These are phyloP conservation scores for Myotis davidii DNA, from an alignment of 2,113 vertebrate genomes.

Conservation along the genomic window DNA sequence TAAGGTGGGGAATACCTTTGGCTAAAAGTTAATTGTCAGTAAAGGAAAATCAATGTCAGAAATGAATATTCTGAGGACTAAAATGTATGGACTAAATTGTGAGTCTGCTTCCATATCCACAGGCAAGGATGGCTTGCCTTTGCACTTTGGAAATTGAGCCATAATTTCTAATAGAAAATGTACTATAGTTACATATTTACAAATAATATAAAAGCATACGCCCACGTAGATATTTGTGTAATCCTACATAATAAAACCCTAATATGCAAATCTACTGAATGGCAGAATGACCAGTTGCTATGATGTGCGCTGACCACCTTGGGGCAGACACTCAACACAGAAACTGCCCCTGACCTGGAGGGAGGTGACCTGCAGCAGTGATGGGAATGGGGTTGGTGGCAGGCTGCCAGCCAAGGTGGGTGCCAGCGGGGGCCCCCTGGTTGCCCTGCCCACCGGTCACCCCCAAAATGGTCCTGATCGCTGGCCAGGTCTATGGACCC, in stretches of 20 bases:
- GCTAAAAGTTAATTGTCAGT: background rate
- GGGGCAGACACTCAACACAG: too few relatives aligned
- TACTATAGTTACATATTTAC: background rate
- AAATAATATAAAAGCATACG: background rate
- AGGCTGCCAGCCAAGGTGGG: too few relatives aligned
- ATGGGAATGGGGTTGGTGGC: too few relatives aligned
- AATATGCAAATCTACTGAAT: too few relatives aligned
- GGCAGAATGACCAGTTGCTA: too few relatives aligned
- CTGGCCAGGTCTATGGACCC: too few relatives aligned
- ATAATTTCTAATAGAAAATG: background rate
- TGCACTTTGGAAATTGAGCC: background rate
- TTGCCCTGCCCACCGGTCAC: too few relatives aligned
- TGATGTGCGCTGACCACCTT: too few relatives aligned
- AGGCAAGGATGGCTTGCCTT: background rate
- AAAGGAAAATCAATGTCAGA: background rate
- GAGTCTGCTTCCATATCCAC: background rate
- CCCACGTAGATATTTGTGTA: background rate
- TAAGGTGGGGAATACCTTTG: background rate
- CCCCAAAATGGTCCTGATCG: too few relatives aligned
- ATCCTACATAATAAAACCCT: background rate
- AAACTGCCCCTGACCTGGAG: too few relatives aligned
- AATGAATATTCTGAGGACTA: background rate
- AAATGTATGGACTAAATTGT: background rate
- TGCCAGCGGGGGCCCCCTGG: too few relatives aligned
- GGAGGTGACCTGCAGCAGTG: too few relatives aligned